Evolutionary conservation across 2,797 vertebrate species (phyloP), one percentile per base, ranked within the genome.

Genomic region (Oreochromis mossambicus): DNA sequence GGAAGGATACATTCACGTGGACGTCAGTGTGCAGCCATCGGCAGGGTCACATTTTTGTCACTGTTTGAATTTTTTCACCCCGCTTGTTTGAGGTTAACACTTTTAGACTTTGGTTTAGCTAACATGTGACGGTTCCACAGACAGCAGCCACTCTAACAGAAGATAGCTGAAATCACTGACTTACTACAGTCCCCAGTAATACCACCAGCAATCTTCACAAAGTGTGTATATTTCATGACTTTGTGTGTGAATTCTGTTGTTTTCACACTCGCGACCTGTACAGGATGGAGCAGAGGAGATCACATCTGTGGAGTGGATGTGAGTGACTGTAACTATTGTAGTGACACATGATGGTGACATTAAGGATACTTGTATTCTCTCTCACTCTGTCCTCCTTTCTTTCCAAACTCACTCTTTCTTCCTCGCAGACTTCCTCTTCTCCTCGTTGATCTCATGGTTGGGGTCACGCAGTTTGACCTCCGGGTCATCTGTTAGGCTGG

Each of bases 361-460:
- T 15, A 24, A 41, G 63, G n/a, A 43, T 43, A 10, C 13, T 70
- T 8, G 34, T 13, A 3, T 5, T 5, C 66, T 46, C 14, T 46
- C 38, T 15, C 50, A 26, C 9, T 50, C 51, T 1, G 4, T 1
- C 19, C 41, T 34, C 3, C 32, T 8, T 6, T 2, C 3, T n/a
- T 15, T 11, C 10, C 32, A 15, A 7, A 92, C 98, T 90, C 95
- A 99, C 98, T 99, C 98, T 96, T 99, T 99, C 93, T 98, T 99
- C 90, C 98, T 95, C 80, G 98, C 98, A 0, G 98, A 99, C 90
- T 99, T 99, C 92, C 98, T 97, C 94, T 99, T 99, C 88, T 99
- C 98, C 92, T 99, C 98, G 7, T 99, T 99, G 92, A 98, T 94
- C 92, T 99, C 98, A 0, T 98, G 97, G 95, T 97, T 98, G 83